Percentiles rank a stretch among this genome's conserved stretches.
Evolutionary conservation across 2,797 vertebrate genomes (phyloP).

Genomic region (Anguilla pacifica): DNA sequence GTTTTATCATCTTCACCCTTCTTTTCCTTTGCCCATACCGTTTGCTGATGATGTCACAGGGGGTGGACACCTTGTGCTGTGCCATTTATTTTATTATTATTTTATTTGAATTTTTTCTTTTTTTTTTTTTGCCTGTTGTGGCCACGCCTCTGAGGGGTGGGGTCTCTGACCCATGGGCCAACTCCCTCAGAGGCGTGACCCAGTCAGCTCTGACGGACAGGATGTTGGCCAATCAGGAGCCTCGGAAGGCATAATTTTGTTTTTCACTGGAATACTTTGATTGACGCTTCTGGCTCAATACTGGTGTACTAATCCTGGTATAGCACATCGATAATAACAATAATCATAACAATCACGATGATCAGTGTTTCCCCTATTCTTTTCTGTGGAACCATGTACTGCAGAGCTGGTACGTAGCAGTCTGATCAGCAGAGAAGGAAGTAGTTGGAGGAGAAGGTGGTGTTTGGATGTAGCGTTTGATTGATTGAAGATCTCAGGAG

Average conservation of each 20-base stretch:
- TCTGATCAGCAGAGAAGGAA: not conserved
- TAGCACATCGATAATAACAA: constrained; percentile 39
- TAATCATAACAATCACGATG: constrained; percentile 17
- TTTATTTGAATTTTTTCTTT: not conserved
- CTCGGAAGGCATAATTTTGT: not conserved
- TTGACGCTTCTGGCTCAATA: not conserved
- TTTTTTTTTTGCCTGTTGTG: constrained; percentile 18
- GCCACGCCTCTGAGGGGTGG: not conserved
- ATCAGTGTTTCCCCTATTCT: constrained; percentile 37
- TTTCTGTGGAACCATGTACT: constrained; percentile 21
- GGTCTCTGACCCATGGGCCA: not conserved
- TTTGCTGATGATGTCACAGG: constrained; percentile 28
- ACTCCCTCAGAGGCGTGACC: not conserved
- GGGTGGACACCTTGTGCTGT: constrained; percentile 1
- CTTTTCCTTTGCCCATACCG: constrained; percentile 36
- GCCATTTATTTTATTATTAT: not conserved
- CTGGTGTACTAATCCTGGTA: constrained; percentile 53
- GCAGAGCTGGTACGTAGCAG: constrained; percentile 27
- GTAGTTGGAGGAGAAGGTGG: not conserved
- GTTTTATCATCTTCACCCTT: constrained; percentile 30
- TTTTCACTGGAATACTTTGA: not conserved
- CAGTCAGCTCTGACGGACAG: not conserved
- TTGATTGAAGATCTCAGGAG: not conserved
- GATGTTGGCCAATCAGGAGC: not conserved
- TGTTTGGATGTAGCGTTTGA: not conserved